Percentiles rank a stretch among this genome's conserved stretches.
Conservation (phyloP, 2,888 invertebrate genomes). For the Phyllotreta cruciferae region DNA sequence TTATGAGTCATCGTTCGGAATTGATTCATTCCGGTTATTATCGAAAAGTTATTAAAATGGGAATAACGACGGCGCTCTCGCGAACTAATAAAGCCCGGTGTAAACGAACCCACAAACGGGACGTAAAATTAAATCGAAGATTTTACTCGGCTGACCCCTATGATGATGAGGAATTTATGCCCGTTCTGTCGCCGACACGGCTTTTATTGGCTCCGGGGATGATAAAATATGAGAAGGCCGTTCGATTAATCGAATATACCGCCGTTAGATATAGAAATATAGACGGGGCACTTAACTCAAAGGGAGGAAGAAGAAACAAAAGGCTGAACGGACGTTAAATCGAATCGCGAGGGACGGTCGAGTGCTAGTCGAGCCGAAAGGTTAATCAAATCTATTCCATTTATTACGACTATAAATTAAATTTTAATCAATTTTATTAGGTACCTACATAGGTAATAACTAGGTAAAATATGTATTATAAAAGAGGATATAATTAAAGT, state of each 20-base stretch:
- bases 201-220: conserved; percentile 31
- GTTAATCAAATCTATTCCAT: conserved; percentile 18
- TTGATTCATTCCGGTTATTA: conserved; percentile 7
- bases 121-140: conserved; percentile 32
- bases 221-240: conserved; percentile 27
- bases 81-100: conserved; percentile 14
- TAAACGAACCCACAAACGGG: conserved; percentile 21
- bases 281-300: conserved; percentile 19
- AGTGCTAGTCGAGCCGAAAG: not conserved
- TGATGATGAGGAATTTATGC: conserved; percentile 36
- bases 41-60: conserved; percentile 17
- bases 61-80: conserved; percentile 7
- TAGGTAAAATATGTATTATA: no score
- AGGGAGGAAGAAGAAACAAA: conserved; percentile 24
- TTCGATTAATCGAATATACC: conserved; percentile 25
- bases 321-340: conserved; percentile 16
- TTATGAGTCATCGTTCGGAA: not conserved
- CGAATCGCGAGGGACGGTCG: not conserved
- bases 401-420: not conserved
- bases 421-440: no score
- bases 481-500: no score
- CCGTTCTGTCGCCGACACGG: conserved; percentile 30
- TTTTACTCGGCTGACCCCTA: conserved; percentile 27
- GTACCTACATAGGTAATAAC: no score
- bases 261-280: conserved; percentile 27